Evolutionary conservation across 2,888 invertebrate genomes (phyloP), one percentile per base, ranked within the genome.

Genomic region (Chorisops tibialis): DNA sequence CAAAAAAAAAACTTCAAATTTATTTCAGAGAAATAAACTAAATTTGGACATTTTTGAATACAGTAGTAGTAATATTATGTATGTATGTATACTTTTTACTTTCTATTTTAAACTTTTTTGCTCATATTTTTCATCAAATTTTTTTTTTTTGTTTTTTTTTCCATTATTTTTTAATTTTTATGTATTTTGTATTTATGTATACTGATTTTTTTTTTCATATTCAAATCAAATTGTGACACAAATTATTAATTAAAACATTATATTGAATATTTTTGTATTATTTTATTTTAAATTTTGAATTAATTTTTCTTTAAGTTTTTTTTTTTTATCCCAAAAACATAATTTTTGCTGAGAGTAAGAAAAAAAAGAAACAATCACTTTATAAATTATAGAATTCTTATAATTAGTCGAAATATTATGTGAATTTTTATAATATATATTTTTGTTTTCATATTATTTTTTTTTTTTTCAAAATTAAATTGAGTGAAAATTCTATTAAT

Each of bases 1-100:
- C 59, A 59, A 62, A 65, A 65, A 62, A 63, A 65, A 65, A 65
- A 59, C 63, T 65, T 65, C 59, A 65, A 63, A 59, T 65, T 65
- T 65, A 65, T 65, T 56, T 65, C 62, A 63, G 63, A 65, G 63
- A 65, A 65, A 58, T 61, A 50, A 60, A 60, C 50, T 63, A 65
- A 61, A 58, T 65, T 65, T 60, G 62, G 62, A 65, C 62, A 65
- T 65, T 63, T 62, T 63, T 45, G 56, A 65, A 64, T 64, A 64
- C 60, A 64, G 60, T 64, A 62, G 54, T 62, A 59, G 39, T 41
- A 41, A 11, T 41, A 30, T 56, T 30, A 56, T 56, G 56, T 56
- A 56, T 14, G 56, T 54, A 54, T 41, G 30, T 30, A 7, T 30
- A 30, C 30, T 9, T 5, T 30, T 30, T 30, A 30, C 30, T 30